Base-by-base conservation (phyloP, 2,113 vertebrate genomes). In the Enhydra lutris region DNA sequence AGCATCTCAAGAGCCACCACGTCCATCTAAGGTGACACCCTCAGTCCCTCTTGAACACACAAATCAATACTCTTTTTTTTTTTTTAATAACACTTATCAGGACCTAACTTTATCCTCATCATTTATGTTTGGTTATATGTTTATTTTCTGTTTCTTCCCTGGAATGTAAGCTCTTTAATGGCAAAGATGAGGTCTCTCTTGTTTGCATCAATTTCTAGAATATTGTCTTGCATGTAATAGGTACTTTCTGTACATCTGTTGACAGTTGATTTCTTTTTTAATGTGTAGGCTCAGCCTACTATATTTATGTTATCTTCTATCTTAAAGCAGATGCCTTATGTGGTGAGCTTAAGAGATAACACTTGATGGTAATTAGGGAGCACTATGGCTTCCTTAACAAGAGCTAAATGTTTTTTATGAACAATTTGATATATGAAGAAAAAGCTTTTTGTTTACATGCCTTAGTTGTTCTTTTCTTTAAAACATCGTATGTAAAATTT, bases 351-450 rank as follows among this genome's bases (percentile, higher is more conserved):
- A 82, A 52, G 42, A 74, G 14, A 24, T 42, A 61, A 71, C 36
- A 24, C 17, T 88, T 52, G 0, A 65, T 31, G 6, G 12, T n/a
- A 65, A 78, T n/a, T 73, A 36, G 36, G 50, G 21, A 87, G 29
- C 10, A 18, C 52, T 34, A 15, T 9, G 6, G 21, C 86, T 95
- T 78, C 42, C 31, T 34, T 6, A 50, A 63, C 7, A 80, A 61
- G 2, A 74, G 36, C 24, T 74, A 36, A 94, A 15, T 69, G 31
- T 61, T 78, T 87, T 87, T 29, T n/a, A 42, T 4, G 9, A 95
- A 45, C 50, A n/a, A 42, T 85, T 84, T 80, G 45, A 95, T 95
- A 92, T 92, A 87, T 24, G 34, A 88, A 96, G 26, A 80, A 42
- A 63, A 80, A 94, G 36, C 26, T 71, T 94, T 20, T 65, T 85